phyloP scores from a whole-genome alignment of 1,140 invertebrate species.

The Bombus superbus region DNA sequence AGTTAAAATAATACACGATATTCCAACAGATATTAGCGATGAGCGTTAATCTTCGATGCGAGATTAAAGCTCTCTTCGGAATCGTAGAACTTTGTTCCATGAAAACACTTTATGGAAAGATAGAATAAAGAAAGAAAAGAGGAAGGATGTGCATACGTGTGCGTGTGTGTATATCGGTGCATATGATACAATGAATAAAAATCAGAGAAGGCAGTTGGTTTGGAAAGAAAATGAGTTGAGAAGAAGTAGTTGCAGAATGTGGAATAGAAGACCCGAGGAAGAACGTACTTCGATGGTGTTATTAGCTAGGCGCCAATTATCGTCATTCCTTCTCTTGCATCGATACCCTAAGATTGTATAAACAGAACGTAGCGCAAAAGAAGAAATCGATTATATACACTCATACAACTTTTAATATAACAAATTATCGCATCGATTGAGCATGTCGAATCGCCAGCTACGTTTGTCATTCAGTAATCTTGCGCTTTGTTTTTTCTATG shows the following conservation, averaged over 20 bases:
- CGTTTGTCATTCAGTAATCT: conserved; percentile 73
- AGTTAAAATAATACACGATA: conserved; percentile 25
- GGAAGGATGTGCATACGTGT: conserved; percentile 5
- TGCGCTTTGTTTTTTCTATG: conserved; percentile 77
- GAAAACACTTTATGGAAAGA: conserved; percentile 23
- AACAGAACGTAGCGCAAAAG: conserved; percentile 62
- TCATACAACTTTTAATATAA: conserved; percentile 66
- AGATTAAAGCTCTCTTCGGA: conserved; percentile 11
- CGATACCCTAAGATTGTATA: conserved; percentile 56
- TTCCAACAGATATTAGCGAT: conserved; percentile 15
- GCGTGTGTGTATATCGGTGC: neutral
- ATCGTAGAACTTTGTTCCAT: conserved; percentile 25
- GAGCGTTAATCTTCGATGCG: neutral
- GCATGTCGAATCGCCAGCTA: conserved; percentile 72
- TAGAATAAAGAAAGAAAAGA: conserved; percentile 4
- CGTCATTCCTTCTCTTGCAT: conserved; percentile 64
- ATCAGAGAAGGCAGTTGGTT: neutral
- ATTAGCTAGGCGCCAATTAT: conserved; percentile 62
- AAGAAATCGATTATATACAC: conserved; percentile 59
- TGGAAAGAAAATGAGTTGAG: neutral
- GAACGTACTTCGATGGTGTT: conserved; percentile 48
- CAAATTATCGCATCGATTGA: conserved; percentile 59
- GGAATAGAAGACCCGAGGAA: conserved; percentile 32
- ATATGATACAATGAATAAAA: conserved; percentile 1
- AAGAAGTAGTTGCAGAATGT: conserved; percentile 21